These are phyloP conservation scores for Calcarius ornatus DNA, from an alignment of 2,113 vertebrate genomes.

Conservation along the genomic window DNA sequence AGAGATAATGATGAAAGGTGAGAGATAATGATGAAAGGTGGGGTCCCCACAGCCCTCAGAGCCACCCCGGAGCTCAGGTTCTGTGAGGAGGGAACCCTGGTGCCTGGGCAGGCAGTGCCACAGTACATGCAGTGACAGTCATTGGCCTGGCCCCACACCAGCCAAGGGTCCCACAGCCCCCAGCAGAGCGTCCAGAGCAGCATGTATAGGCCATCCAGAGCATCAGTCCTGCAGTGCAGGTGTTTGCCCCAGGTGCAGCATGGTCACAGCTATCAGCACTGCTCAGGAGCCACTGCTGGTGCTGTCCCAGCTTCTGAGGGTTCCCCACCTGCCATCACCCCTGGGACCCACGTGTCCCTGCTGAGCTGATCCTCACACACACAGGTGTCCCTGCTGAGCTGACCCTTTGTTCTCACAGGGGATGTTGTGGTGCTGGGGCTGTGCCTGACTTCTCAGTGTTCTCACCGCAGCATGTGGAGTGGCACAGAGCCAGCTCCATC, in stretches of 20 bases:
- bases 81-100: rapidly evolving
- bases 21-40: not conserved
- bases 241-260: not conserved
- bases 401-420: rapidly evolving
- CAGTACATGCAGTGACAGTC: rapidly evolving
- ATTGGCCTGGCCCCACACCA: not conserved
- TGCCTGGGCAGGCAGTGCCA: not conserved
- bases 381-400: not conserved
- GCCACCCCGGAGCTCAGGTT: rapidly evolving
- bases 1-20: not conserved
- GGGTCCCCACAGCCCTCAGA: not conserved
- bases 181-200: not conserved
- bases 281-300: rapidly evolving
- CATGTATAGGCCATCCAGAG: rapidly evolving
- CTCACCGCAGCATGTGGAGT: not conserved
- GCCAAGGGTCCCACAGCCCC: not conserved
- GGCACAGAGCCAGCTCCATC: not conserved
- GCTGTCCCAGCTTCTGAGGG: not conserved
- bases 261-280: not conserved
- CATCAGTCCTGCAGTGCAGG: not conserved
- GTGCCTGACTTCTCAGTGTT: not conserved
- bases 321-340: not conserved
- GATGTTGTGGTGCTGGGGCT: not conserved
- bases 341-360: rapidly evolving
- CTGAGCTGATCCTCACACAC: not conserved